Conservation (phyloP, 1,140 invertebrate species). For the Epicauta chinensis region DNA sequence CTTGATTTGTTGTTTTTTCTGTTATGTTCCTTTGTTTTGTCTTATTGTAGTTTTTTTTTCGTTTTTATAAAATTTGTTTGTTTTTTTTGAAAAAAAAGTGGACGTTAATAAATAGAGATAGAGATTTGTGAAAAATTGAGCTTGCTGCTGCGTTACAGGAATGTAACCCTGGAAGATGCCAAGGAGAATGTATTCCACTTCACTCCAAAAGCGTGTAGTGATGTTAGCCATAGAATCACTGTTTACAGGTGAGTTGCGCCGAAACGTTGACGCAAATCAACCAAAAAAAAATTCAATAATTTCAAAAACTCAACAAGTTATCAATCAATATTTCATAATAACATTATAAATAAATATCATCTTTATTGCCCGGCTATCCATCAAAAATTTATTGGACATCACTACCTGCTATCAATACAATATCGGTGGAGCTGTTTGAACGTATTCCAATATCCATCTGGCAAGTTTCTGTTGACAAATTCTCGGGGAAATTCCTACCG, state of each 20-base stretch:
- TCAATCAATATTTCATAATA: not conserved
- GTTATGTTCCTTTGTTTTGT: no score
- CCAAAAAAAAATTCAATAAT: no score
- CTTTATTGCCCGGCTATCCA: conserved; percentile 17
- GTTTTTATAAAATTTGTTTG: no score
- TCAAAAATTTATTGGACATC: conserved; percentile 18
- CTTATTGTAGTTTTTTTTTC: no score
- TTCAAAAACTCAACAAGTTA: no score
- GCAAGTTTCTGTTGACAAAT: not conserved
- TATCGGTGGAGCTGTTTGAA: conserved; percentile 13
- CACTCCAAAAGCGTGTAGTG: conserved; percentile 45
- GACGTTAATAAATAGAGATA: no score
- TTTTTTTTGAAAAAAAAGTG: no score
- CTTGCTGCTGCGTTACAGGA: conserved; percentile 38
- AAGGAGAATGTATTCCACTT: conserved; percentile 51
- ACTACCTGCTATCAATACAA: conserved; percentile 15
- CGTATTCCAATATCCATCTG: conserved; percentile 5
- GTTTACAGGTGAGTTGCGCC: conserved; percentile 32
- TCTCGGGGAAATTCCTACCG: no score
- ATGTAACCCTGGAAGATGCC: conserved; percentile 47
- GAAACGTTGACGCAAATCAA: conserved; percentile 6
- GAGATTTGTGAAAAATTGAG: conserved; percentile 7
- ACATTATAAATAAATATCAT: not conserved
- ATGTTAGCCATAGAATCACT: conserved; percentile 24
- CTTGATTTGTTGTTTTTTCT: no score